phyloP scores from a whole-genome alignment of 1,140 invertebrate species.

The Drosophila leontia region DNA sequence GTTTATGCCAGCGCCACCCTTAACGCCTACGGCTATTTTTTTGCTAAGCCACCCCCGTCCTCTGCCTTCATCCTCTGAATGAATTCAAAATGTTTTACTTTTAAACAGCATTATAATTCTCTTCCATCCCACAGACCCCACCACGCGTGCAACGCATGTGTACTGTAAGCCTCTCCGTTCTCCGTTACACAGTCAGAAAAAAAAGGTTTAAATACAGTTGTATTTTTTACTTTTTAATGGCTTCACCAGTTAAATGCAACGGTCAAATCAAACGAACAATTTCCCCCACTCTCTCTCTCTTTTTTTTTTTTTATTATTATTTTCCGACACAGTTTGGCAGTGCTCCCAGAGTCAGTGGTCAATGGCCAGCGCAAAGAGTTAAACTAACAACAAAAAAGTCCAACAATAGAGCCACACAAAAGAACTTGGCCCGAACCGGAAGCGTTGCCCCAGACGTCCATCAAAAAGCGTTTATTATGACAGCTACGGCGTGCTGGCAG shows the following conservation, averaged over 20 bases:
- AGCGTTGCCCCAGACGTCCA: conserved; percentile 63
- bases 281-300: conserved; percentile 5
- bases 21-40: conserved; percentile 19
- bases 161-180: background rate
- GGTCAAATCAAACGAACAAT: conserved; percentile 28
- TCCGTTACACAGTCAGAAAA: conserved; percentile 41
- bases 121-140: background rate
- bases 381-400: conserved; percentile 2
- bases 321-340: conserved; percentile 27
- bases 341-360: conserved; percentile 32
- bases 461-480: conserved; percentile 29
- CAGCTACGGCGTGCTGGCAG: background rate
- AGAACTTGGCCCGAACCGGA: conserved; percentile 50
- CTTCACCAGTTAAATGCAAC: conserved; percentile 41
- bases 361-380: conserved; percentile 34
- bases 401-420: conserved; percentile 6
- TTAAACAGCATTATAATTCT: conserved; percentile 46
- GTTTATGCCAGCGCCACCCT: conserved; percentile 33
- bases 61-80: conserved; percentile 1
- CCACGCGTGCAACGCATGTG: conserved; percentile 1
- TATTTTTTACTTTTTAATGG: conserved; percentile 37
- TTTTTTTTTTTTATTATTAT: conserved; percentile 13
- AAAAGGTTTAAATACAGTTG: conserved; percentile 46
- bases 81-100: conserved; percentile 51
- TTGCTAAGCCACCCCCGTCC: background rate